Conservation (phyloP, 2,113 vertebrate species). For the Sialia sialis region DNA sequence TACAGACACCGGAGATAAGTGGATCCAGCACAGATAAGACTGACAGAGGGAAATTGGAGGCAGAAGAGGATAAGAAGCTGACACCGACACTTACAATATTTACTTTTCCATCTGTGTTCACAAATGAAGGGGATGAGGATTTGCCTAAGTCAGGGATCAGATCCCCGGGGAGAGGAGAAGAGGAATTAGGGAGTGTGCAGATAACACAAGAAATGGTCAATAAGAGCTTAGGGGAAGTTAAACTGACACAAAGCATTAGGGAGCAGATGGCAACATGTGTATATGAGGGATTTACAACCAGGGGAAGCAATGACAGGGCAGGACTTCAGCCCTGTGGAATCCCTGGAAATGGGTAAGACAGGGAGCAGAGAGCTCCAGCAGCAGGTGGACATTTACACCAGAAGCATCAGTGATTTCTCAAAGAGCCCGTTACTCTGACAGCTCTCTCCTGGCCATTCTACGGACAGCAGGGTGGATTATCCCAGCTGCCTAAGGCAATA, state of each 20-base stretch:
- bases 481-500: background rate
- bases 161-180: background rate
- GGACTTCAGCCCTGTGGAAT: background rate
- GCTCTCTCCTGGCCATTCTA: background rate
- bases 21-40: slow-evolving; percentile 2
- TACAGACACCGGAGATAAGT: background rate
- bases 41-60: slow-evolving; percentile 48
- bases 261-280: background rate
- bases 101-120: slow-evolving; percentile 9
- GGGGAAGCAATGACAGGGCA: background rate
- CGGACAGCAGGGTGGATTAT: background rate
- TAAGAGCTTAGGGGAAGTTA: slow-evolving; percentile 6
- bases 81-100: background rate
- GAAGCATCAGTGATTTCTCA: background rate
- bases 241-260: background rate
- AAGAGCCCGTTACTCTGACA: background rate
- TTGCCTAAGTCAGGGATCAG: slow-evolving; percentile 24
- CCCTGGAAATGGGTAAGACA: background rate
- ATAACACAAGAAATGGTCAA: background rate
- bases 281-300: background rate
- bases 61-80: slow-evolving; percentile 25
- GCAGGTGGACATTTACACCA: background rate
- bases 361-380: background rate
- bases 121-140: slow-evolving; percentile 44
- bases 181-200: background rate